Base-by-base conservation (phyloP, 2,888 invertebrate species). In the Andrena haemorrhoa region DNA sequence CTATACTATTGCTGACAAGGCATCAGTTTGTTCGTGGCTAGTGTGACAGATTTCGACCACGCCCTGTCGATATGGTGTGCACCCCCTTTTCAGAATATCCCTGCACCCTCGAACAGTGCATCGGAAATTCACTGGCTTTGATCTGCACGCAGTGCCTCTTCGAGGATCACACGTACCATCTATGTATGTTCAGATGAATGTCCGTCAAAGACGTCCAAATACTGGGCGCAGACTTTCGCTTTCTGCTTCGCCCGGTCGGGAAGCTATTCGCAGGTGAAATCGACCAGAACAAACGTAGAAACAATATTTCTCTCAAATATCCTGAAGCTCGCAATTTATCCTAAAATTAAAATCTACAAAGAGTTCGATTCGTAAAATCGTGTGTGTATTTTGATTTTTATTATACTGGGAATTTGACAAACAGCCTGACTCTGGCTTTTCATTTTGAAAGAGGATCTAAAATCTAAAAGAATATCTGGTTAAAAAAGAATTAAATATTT, bases 1-100 rank as follows among this genome's bases (percentile, higher is more conserved):
- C 69, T 82, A 77, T 84, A 70, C 70, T 29, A 64, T 66, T 83
- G 65, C 61, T 78, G 78, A 82, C 79, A 84, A 82, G 76, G 60
- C 74, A 73, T 70, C 77, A 91, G 91, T 91, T 91, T 90, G 89
- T 92, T 91, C 90, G 92, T 86, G 91, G 92, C 91, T 91, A 93
- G 90, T 93, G 91, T 93, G 93, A 93, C 93, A 93, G 93, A 93
- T 93, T 93, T 93, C 89, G 92, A 91, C 93, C 93, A 93, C 93
- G 93, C 93, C 93, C 93, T 88, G 87, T 92, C 93, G 93, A 92
- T 93, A 92, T 93, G 92, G 89, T 90, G 88, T 90, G 89, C 89
- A 83, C 86, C 85, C 86, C 86, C 86, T 87, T 86, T 83, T 80
- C 84, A 84, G 82, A 73, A 80, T 85, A 82, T 77, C 79, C 83